Evolutionary conservation across 2,888 invertebrate species (phyloP).

Genomic region (Coenonympha glycerion): DNA sequence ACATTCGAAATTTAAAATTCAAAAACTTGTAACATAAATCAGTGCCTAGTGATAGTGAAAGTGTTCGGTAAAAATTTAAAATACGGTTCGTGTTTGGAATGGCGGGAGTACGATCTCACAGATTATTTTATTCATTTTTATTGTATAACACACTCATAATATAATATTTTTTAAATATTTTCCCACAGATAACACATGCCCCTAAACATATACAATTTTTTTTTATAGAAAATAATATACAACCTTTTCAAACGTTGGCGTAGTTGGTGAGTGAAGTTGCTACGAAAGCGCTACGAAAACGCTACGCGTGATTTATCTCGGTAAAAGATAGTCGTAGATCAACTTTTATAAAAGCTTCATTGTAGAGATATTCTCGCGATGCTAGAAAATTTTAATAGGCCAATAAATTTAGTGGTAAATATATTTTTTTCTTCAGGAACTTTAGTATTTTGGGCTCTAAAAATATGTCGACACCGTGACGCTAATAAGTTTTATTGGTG

Average conservation of each 20-base stretch:
- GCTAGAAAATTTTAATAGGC: neutral
- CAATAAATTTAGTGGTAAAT: conserved; percentile 4
- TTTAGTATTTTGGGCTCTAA: neutral
- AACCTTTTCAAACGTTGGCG: neutral
- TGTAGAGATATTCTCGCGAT: conserved; percentile 3
- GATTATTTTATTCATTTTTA: conserved; percentile 39
- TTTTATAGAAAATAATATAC: neutral
- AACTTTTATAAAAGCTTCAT: conserved; percentile 8
- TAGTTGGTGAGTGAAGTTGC: conserved; percentile 27
- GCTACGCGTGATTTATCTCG: conserved; percentile 12
- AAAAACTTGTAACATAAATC: conserved; percentile 28
- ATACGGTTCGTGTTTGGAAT: conserved; percentile 63
- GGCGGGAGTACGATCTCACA: conserved; percentile 58
- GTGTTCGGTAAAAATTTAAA: conserved; percentile 48
- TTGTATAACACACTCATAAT: no score
- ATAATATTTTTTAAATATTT: neutral
- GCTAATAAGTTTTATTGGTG: neutral
- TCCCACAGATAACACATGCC: conserved; percentile 27
- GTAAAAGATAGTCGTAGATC: neutral
- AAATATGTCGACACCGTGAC: conserved; percentile 4
- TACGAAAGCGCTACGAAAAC: conserved; percentile 32
- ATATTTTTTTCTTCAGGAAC: neutral
- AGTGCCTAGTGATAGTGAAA: conserved; percentile 56
- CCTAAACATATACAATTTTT: neutral
- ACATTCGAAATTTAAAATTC: conserved; percentile 38